Evolutionary conservation across 1,140 invertebrate genomes (phyloP), one percentile per base, ranked within the genome.

Genomic region (Lordiphosa stackelbergi): DNA sequence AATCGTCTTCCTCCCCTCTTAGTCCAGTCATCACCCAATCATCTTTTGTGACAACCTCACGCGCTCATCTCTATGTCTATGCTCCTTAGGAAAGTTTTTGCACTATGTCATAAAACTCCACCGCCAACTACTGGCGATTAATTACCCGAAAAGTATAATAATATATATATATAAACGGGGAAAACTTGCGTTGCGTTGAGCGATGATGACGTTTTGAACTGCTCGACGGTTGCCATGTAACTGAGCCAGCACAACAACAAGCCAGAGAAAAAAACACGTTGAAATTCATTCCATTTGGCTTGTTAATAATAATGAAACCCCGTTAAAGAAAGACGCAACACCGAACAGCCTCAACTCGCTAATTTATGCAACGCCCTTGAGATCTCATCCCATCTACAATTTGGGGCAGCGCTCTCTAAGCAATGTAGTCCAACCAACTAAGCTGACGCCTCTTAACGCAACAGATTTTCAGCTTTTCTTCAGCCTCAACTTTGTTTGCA

Each of bases 321-420:
- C 69, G 60, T 75, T 73, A 65, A 69, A 52, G 36, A 34, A 49
- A 49, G 42, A 22, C 31, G 42, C 42, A 46, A 45, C 31, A 43
- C 37, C 43, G 38, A 56, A 54, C 71, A 69, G 69, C 62, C 65
- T 69, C 54, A 61, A 28, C 49, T 49, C 54, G 64, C 68, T 81
- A 79, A 79, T 79, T 79, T 79, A 79, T 79, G 75, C 75, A 81
- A 72, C 77, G 75, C 75, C 75, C 75, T 79, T 79, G 75, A 77
- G 66, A 40, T 7, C n/a, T 12, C 12, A 10, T 48, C 28, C 28
- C 16, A 41, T 41, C 12, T 42, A 31, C 22, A 49, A 70, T 57
- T 70, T 66, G 58, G 63, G 57, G 47, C 64, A 28, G 24, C 11
- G 24, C 11, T 28, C 47, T 16, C 51, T 19, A 9, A 16, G 10